These are phyloP conservation scores for Oreochromis niloticus DNA, from an alignment of 2,113 vertebrate genomes.

Conservation along the genomic window DNA sequence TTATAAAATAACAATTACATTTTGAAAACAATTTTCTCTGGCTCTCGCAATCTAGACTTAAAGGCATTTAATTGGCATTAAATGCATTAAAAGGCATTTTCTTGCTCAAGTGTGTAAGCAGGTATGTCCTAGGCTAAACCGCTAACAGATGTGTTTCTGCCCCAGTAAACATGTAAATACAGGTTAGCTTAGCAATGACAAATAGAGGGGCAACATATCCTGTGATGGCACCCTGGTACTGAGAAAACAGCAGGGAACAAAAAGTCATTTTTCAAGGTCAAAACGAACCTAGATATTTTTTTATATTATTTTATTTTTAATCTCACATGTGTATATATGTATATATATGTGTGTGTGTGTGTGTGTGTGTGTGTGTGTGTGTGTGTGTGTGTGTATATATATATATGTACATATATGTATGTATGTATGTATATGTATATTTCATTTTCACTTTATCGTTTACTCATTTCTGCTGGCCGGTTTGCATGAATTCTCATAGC, in stretches of 20 bases:
- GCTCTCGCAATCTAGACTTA: too few species aligned
- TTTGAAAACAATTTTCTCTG: too few species aligned
- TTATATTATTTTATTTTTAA: not conserved
- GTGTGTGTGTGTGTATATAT: too few species aligned
- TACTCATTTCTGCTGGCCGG: not conserved
- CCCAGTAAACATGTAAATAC: not conserved
- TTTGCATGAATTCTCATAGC: not conserved
- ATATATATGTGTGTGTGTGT: too few species aligned
- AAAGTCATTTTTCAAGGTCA: not conserved
- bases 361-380: too few species aligned
- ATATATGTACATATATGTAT: rapidly evolving
- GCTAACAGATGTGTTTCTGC: not conserved
- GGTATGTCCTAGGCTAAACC: not conserved
- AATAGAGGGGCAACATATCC: not conserved
- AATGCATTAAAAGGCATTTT: too few species aligned
- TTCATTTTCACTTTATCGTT: not conserved
- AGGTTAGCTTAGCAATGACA: not conserved
- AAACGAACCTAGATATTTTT: not conserved
- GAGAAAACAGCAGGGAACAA: not conserved
- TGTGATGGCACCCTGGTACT: not conserved
- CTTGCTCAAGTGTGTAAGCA: not conserved
- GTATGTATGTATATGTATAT: rapidly evolving
- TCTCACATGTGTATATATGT: rapidly evolving
- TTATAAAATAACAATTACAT: too few species aligned
- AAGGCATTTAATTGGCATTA: too few species aligned